These are phyloP conservation scores for Pheucticus melanocephalus DNA, from an alignment of 2,113 vertebrate genomes.

Conservation along the genomic window DNA sequence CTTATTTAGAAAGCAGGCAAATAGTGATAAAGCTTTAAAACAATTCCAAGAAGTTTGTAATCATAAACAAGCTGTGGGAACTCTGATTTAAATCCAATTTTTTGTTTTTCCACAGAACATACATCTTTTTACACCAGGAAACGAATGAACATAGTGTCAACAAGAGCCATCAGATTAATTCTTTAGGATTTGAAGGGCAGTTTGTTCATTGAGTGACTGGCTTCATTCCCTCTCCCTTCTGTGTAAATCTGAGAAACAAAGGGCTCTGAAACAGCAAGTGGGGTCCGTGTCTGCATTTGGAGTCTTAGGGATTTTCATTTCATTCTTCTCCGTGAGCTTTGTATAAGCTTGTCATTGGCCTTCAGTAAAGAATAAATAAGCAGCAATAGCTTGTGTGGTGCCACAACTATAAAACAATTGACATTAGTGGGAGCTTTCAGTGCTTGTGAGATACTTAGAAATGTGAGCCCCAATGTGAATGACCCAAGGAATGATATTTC, in stretches of 20 bases:
- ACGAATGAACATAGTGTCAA: not conserved
- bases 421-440: not conserved
- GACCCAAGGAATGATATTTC: not conserved
- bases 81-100: not conserved
- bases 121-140: not conserved
- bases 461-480: not conserved
- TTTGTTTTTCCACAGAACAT: not conserved
- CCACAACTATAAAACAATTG: not conserved
- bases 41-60: not conserved
- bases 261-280: not conserved
- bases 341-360: not conserved
- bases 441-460: not conserved
- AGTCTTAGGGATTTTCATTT: not conserved
- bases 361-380: not conserved
- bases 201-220: not conserved
- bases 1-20: slow-evolving; percentile 22
- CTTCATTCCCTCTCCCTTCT: not conserved
- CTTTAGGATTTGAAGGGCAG: not conserved
- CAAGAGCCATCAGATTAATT: not conserved
- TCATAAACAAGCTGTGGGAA: not conserved
- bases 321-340: not conserved
- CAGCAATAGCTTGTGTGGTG: not conserved
- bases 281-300: not conserved
- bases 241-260: not conserved
- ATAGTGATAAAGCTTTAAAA: slow-evolving; percentile 20